Conservation (phyloP, 2,888 invertebrate genomes). For the Drosophila mimetica region DNA sequence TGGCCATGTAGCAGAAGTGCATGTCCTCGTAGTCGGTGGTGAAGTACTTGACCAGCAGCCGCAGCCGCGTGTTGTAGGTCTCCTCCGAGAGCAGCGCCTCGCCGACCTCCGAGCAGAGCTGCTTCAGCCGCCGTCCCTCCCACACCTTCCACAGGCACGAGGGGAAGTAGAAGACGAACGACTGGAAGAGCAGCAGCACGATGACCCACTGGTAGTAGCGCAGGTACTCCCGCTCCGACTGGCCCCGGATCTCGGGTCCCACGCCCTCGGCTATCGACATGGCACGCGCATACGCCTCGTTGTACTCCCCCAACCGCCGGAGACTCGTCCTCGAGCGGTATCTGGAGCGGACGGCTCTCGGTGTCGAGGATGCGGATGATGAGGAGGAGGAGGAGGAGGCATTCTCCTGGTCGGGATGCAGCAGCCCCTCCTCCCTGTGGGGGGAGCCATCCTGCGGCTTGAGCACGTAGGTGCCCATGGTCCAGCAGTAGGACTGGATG, state of each 20-base stretch:
- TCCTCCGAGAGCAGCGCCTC: conserved; percentile 77
- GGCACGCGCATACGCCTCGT: conserved; percentile 61
- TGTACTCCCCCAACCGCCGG: conserved; percentile 39
- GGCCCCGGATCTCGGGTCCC: conserved; percentile 62
- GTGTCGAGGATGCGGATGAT: too few species aligned
- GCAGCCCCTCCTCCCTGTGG: neutral
- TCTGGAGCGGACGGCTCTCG: too few species aligned
- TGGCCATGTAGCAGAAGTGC: conserved; percentile 86
- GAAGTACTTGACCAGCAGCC: conserved; percentile 80
- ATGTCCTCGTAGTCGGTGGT: conserved; percentile 79
- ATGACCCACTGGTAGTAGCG: conserved; percentile 84
- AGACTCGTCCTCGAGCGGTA: neutral
- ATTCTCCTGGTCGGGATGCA: neutral
- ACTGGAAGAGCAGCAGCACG: conserved; percentile 79
- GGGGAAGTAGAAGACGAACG: conserved; percentile 81
- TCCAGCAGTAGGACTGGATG: conserved; percentile 92
- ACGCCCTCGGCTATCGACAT: conserved; percentile 75
- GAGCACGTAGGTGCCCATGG: conserved; percentile 89
- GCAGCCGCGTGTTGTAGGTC: conserved; percentile 71
- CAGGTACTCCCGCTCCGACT: conserved; percentile 77
- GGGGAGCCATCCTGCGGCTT: conserved; percentile 41
- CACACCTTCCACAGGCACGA: conserved; percentile 83
- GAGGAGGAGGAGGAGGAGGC: neutral
- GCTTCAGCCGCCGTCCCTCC: conserved; percentile 85
- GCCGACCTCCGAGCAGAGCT: conserved; percentile 82